phyloP scores from a whole-genome alignment of 2,888 invertebrate genomes.

The Protonemura montana region DNA sequence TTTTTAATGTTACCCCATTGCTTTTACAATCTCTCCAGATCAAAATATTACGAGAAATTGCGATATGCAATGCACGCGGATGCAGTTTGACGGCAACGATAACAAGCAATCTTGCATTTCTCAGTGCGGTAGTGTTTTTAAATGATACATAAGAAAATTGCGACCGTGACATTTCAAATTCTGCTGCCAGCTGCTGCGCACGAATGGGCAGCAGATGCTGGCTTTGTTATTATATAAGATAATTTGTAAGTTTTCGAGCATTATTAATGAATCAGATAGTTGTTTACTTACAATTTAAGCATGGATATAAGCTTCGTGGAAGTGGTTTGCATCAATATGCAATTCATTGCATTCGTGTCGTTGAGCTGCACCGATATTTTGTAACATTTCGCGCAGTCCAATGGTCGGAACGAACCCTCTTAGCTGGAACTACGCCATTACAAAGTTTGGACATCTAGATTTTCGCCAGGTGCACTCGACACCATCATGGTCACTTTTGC shows the following conservation, averaged over 20 bases:
- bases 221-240: constrained; percentile 3
- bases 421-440: not conserved
- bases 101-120: too few species aligned
- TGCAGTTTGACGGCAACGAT: too few species aligned
- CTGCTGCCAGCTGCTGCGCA: not conserved
- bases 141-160: not conserved
- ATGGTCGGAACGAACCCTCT: not conserved
- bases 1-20: not conserved
- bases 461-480: not conserved
- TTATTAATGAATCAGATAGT: not conserved
- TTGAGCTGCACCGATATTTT: too few species aligned
- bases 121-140: not conserved
- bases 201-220: constrained; percentile 1
- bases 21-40: too few species aligned
- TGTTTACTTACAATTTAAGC: not conserved
- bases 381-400: too few species aligned
- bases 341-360: not conserved
- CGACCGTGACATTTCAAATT: not conserved
- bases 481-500: not conserved
- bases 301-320: not conserved
- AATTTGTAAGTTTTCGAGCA: not conserved
- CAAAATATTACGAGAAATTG: too few species aligned
- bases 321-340: not conserved
- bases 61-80: not conserved
- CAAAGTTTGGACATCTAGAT: not conserved